These are phyloP conservation scores for Eupithecia insigniata DNA, from an alignment of 2,888 invertebrate species.

Conservation along the genomic window DNA sequence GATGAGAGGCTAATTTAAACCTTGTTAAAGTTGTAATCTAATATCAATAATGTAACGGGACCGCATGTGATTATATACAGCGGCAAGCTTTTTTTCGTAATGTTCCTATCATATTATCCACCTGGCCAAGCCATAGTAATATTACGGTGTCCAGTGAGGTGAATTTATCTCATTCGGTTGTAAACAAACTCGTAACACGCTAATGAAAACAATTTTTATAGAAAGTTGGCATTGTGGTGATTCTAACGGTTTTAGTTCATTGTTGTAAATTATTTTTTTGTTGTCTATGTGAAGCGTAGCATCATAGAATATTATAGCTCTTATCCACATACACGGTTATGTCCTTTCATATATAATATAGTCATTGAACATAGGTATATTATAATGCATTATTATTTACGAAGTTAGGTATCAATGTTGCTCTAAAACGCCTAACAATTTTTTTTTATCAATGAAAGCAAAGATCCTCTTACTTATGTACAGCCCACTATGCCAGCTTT, in stretches of 20 bases:
- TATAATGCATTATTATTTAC: background rate
- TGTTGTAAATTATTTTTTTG: background rate
- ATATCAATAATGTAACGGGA: background rate
- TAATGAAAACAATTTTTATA: background rate
- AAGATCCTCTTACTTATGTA: background rate
- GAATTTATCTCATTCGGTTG: background rate
- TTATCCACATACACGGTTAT: background rate
- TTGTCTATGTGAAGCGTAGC: background rate
- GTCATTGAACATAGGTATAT: background rate
- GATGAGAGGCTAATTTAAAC: background rate
- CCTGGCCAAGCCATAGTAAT: background rate
- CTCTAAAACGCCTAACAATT: background rate
- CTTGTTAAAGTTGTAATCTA: background rate
- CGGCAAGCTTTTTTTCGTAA: conserved; percentile 13
- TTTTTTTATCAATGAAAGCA: background rate
- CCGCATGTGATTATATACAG: conserved; percentile 3
- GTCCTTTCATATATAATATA: background rate
- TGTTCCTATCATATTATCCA: background rate
- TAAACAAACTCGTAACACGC: background rate
- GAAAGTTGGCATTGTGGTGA: background rate
- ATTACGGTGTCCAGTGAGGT: background rate
- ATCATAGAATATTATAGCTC: background rate
- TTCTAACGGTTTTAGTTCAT: conserved; percentile 12
- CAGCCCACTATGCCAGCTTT: background rate
- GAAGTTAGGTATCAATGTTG: background rate